Evolutionary conservation across 2,113 vertebrate genomes (phyloP).

Genomic region (Anguilla rostrata): DNA sequence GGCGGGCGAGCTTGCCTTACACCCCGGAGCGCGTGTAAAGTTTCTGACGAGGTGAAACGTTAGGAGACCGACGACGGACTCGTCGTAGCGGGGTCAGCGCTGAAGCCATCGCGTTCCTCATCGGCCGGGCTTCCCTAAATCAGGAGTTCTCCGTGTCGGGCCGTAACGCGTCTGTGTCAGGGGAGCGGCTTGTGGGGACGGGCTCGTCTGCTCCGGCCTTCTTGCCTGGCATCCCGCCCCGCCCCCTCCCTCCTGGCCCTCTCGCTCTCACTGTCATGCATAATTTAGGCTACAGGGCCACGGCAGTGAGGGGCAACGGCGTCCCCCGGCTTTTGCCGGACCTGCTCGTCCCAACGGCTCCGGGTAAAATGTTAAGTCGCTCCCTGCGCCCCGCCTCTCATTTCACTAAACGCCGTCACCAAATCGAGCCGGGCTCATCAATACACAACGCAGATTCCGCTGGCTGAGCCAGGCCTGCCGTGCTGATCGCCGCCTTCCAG

Average conservation of each 20-base stretch:
- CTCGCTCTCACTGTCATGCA: neutral
- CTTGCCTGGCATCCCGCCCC: neutral
- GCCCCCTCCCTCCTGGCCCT: neutral
- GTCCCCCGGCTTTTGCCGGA: neutral
- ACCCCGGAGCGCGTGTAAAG: neutral
- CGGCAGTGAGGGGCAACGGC: neutral
- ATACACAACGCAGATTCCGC: neutral
- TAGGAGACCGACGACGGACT: neutral
- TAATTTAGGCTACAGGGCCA: slow-evolving; percentile 11
- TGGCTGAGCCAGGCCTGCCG: neutral
- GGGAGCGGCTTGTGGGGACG: neutral
- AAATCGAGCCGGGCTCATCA: neutral
- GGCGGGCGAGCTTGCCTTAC: neutral
- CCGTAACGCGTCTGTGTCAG: neutral
- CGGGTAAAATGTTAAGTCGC: slow-evolving; percentile 27
- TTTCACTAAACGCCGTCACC: slow-evolving; percentile 1
- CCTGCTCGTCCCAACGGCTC: neutral
- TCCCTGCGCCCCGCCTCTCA: neutral
- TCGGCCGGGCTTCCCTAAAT: neutral
- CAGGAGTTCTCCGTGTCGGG: neutral
- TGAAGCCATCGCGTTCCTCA: neutral
- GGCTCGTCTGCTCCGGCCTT: neutral
- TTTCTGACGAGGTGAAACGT: neutral
- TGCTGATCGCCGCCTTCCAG: neutral
- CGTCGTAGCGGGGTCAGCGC: neutral